Percentiles rank a stretch among this genome's conserved stretches.
Conservation (phyloP, 2,888 invertebrate species). For the Drosophila mettleri region DNA sequence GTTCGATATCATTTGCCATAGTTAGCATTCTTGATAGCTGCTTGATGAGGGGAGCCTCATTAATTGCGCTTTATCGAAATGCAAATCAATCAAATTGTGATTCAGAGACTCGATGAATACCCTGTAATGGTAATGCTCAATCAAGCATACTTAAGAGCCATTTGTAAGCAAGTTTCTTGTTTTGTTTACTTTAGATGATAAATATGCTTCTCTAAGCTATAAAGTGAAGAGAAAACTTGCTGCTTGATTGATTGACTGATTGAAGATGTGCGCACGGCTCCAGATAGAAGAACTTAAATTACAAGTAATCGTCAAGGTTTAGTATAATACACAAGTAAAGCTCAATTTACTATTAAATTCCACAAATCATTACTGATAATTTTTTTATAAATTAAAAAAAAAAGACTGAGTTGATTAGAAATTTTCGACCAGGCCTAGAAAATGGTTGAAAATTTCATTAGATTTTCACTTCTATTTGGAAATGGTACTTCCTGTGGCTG, state of each 20-base stretch:
- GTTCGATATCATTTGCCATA: conserved; percentile 23
- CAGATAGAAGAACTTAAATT: background rate
- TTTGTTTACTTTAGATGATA: background rate
- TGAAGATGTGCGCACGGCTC: background rate
- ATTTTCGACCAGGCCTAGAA: background rate
- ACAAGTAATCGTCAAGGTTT: background rate
- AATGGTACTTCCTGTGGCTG: background rate
- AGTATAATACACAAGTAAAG: background rate
- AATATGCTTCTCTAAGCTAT: background rate
- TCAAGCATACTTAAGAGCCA: background rate
- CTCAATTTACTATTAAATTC: no score
- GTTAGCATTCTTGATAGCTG: conserved; percentile 28
- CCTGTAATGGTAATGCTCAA: conserved; percentile 9
- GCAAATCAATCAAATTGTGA: conserved; percentile 5
- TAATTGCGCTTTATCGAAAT: conserved; percentile 42
- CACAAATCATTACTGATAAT: background rate
- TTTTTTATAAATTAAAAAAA: no score
- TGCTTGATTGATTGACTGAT: background rate
- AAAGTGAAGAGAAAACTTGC: background rate
- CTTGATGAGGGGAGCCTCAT: conserved; percentile 10
- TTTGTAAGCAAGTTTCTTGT: background rate
- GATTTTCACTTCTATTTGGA: background rate
- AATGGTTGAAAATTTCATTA: background rate
- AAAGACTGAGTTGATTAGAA: background rate
- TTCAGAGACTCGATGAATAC: conserved; percentile 6